Conservation (phyloP, 1,140 invertebrate genomes). For the Coelopa frigida region DNA sequence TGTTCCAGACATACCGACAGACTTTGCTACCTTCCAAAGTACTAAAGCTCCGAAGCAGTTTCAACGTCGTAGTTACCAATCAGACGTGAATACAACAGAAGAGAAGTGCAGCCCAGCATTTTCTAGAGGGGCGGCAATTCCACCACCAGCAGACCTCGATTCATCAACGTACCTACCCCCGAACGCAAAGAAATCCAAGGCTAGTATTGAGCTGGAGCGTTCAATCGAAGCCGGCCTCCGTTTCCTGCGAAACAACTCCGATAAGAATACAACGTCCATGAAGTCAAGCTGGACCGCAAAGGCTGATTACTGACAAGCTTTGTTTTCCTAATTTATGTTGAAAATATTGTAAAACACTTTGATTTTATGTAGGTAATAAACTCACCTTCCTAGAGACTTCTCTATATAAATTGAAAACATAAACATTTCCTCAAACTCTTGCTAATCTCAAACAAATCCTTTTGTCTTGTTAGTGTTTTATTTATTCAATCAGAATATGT, state of each 20-base stretch:
- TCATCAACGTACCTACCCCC: conserved; percentile 47
- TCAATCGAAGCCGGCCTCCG: conserved; percentile 61
- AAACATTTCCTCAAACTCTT: too few species aligned
- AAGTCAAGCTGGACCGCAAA: conserved; percentile 40
- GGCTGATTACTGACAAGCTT: conserved; percentile 33
- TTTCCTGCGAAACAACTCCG: conserved; percentile 56
- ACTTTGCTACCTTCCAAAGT: conserved; percentile 26
- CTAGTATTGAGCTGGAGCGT: conserved; percentile 48
- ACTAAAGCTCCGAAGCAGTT: conserved; percentile 24
- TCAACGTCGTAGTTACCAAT: conserved; percentile 26
- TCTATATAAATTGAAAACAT: too few species aligned
- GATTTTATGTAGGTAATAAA: too few species aligned
- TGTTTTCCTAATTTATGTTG: too few species aligned
- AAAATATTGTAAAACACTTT: too few species aligned
- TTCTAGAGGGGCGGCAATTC: conserved; percentile 49
- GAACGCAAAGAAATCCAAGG: conserved; percentile 20
- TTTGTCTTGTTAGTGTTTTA: too few species aligned
- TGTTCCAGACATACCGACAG: conserved; percentile 1
- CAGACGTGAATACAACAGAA: background rate
- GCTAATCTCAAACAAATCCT: too few species aligned
- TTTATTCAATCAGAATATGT: too few species aligned
- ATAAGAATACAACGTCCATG: conserved; percentile 43
- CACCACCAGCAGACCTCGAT: conserved; percentile 57
- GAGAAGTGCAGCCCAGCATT: background rate
- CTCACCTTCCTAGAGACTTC: too few species aligned